Evolutionary conservation across 1,140 invertebrate genomes (phyloP), one percentile per base, ranked within the genome.

Genomic region (Dryas iulia): DNA sequence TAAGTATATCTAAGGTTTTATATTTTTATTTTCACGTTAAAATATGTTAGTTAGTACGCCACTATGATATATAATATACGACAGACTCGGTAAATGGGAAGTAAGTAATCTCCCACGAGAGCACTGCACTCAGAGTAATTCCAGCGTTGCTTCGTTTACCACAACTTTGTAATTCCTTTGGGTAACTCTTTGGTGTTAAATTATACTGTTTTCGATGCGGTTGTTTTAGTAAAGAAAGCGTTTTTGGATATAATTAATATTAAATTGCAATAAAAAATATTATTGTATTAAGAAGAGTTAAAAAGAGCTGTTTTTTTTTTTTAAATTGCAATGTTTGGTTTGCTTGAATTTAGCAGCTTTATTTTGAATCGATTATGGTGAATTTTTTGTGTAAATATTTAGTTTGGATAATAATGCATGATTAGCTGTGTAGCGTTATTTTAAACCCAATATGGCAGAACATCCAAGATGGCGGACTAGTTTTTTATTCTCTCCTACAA

Each of bases 51-150:
- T 23, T 54, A 54, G 11, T 11, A 54, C 53, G 11, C 23, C n/a
- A 58, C 14, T 56, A 56, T 56, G 21, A 24, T 24, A 56, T 56
- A 26, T 24, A 25, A 56, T 56, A 56, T 56, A 26, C 24, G 23
- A 58, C 25, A 58, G 24, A 4, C n/a, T 2, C 26, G 5, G 52
- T 63, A 63, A 56, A 25, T 26, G 56, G 30, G 23, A 56, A 65
- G 56, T 56, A 35, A 59, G 61, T 59, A 35, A 39, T 18, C 23
- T 47, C 64, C 64, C 64, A 5, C 12, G 56, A 28, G 64, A n/a
- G 52, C 25, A 18, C 23, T 59, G 64, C 64, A 66, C 64, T 66
- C 64, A 52, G 35, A 58, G 64, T 66, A 66, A 66, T 66, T 66
- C 64, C 39, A 28, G 30, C 31, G 54, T 65, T 65, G 64, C 24